phyloP scores from a whole-genome alignment of 2,113 vertebrate genomes.

The Actinemys pallida region DNA sequence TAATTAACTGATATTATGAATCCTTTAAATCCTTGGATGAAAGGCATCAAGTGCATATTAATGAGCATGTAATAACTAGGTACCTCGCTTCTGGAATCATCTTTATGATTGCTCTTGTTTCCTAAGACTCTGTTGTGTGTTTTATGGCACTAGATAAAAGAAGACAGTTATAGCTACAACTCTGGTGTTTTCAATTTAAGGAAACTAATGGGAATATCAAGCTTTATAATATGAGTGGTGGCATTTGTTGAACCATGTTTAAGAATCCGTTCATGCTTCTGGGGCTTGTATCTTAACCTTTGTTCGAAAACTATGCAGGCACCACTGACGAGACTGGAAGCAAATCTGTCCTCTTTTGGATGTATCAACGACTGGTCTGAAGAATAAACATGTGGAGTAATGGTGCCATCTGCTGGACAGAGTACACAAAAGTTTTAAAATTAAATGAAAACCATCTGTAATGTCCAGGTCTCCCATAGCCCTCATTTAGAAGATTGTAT shows the following conservation, averaged over 20 bases:
- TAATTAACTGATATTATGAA: neutral
- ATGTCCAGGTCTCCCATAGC: neutral
- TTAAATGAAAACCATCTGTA: neutral
- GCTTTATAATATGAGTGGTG: neutral
- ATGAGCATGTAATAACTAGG: neutral
- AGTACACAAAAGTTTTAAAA: neutral
- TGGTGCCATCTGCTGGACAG: conserved; percentile 73
- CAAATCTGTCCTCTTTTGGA: conserved; percentile 21
- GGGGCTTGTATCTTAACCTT: neutral
- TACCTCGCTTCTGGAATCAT: neutral
- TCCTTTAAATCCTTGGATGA: neutral
- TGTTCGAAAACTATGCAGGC: neutral
- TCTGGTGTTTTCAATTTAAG: neutral
- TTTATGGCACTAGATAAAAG: neutral
- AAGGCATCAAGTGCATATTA: neutral
- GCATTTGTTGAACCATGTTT: neutral
- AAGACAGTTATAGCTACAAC: neutral
- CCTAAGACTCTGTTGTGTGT: neutral
- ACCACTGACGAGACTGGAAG: neutral
- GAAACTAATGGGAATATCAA: neutral
- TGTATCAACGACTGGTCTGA: accelerated
- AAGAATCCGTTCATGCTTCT: neutral
- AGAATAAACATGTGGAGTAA: conserved; percentile 24
- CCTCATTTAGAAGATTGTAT: neutral
- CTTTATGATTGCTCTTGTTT: neutral